Percentiles rank a stretch among this genome's conserved stretches.
phyloP scores from a whole-genome alignment of 2,797 vertebrate species.

The Coracias cyanogaster region DNA sequence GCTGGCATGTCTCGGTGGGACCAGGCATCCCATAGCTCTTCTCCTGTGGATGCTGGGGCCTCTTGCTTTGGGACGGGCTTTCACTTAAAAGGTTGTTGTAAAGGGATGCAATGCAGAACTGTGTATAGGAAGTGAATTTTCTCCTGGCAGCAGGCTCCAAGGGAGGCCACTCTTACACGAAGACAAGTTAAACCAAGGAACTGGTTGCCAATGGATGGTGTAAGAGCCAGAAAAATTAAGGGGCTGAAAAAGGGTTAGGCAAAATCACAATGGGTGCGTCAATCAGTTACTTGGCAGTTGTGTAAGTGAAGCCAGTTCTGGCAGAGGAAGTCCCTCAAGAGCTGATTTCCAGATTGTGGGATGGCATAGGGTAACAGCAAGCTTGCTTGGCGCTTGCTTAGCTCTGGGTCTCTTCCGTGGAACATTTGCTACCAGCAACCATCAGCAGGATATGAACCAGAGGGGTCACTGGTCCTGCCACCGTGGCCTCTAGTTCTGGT shows the following conservation, averaged over 20 bases:
- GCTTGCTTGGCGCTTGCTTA: neutral
- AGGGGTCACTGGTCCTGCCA: neutral
- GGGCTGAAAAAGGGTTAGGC: neutral
- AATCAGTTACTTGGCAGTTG: neutral
- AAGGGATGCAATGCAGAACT: accelerated
- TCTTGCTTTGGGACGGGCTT: neutral
- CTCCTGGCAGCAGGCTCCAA: neutral
- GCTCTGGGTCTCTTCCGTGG: neutral
- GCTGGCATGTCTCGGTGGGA: neutral
- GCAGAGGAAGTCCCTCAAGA: neutral
- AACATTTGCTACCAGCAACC: neutral
- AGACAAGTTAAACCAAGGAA: neutral
- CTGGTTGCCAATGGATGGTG: neutral
- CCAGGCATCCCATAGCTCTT: neutral
- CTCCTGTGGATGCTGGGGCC: no score
- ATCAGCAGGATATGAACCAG: neutral
- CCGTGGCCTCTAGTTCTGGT: accelerated
- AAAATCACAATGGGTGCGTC: neutral
- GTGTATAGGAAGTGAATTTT: neutral
- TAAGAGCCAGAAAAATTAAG: neutral
- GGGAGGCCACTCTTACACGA: accelerated
- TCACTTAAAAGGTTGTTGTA: accelerated
- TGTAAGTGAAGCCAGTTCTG: neutral
- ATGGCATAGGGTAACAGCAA: accelerated
- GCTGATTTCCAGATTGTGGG: neutral